Conservation (phyloP, 2,888 invertebrate species). For the Ectropis crepuscularia region DNA sequence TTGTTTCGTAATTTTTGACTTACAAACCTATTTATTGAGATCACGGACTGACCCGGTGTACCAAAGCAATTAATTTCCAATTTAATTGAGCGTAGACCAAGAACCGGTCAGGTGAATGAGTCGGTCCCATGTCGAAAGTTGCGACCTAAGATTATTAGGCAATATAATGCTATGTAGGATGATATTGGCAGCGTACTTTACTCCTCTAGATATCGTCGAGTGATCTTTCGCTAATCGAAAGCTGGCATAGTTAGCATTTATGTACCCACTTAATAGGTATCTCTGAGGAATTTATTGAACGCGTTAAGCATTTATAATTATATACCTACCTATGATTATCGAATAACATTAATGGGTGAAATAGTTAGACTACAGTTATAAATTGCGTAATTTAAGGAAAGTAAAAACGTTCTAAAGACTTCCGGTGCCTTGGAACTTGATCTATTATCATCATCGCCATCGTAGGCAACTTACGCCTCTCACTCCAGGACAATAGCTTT, state of each 20-base stretch:
- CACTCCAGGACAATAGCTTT: no score
- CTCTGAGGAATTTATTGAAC: no score
- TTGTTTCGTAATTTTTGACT: constrained; percentile 66
- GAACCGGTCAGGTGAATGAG: constrained; percentile 71
- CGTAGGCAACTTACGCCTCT: no score
- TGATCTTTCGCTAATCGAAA: constrained; percentile 16
- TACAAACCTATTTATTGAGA: constrained; percentile 62
- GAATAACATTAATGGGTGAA: no score
- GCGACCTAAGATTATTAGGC: constrained; percentile 72
- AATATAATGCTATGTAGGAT: constrained; percentile 70
- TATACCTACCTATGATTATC: no score
- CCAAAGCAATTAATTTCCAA: constrained; percentile 75
- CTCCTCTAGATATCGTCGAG: constrained; percentile 12
- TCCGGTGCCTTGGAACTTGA: no score
- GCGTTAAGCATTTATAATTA: background rate
- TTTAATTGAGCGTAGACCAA: constrained; percentile 71
- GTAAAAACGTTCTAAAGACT: no score
- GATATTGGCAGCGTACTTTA: constrained; percentile 32
- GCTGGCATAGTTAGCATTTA: constrained; percentile 6
- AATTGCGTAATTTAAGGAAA: no score
- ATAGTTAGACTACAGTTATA: no score
- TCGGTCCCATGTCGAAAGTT: constrained; percentile 73
- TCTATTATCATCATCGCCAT: no score
- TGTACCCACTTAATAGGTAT: constrained; percentile 2
- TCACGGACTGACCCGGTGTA: constrained; percentile 62